A percentile compares a stretch with the other conserved stretches of the same genome.
Evolutionary conservation across 2,797 vertebrate genomes (phyloP).

Genomic region (Artibeus jamaicensis): DNA sequence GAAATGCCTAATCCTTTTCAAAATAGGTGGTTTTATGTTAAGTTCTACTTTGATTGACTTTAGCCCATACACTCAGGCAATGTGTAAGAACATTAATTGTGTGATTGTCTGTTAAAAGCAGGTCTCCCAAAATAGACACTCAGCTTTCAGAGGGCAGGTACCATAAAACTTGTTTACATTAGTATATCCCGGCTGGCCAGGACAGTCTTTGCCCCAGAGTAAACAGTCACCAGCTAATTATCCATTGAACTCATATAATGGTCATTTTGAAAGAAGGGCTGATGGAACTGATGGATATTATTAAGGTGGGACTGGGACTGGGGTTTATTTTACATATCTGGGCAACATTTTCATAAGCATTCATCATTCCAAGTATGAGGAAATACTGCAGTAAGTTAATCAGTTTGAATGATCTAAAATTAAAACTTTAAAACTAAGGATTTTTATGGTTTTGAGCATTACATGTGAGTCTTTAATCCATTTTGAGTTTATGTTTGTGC

Average conservation of each 20-base stretch:
- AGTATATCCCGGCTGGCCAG: not conserved
- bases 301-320: not conserved
- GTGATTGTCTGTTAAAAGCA: not conserved
- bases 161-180: not conserved
- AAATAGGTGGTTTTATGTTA: not conserved
- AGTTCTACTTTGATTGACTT: not conserved
- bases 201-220: not conserved
- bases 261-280: not conserved
- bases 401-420: not conserved
- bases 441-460: not conserved
- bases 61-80: not conserved
- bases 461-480: not conserved
- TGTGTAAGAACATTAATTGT: not conserved
- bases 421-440: not conserved
- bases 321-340: not conserved
- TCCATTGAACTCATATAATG: not conserved
- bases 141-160: not conserved
- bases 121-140: not conserved
- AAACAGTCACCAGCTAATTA: not conserved
- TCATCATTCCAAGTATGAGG: not conserved
- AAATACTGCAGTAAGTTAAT: not conserved
- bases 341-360: not conserved
- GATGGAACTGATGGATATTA: not conserved
- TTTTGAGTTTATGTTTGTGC: not conserved
- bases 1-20: not conserved